Base-by-base conservation (phyloP, 2,113 vertebrate genomes). In the Cygnus buccinator region DNA sequence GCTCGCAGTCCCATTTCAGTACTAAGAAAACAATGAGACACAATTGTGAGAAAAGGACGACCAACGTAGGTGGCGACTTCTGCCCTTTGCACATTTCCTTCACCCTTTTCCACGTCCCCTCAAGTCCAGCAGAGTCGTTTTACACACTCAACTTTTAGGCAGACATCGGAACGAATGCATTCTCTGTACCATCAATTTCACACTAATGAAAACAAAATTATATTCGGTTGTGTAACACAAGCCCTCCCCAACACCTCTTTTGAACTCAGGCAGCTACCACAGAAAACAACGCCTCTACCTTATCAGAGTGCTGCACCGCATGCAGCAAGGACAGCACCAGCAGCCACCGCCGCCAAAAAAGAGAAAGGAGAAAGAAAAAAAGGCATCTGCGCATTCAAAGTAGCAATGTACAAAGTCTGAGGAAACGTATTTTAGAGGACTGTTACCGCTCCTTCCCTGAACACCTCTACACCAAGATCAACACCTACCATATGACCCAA, bases 121-220 rank as follows among this genome's bases (percentile, higher is more conserved):
- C 58, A 63, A n/a, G 13, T 46, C 78, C 65, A 74, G 37, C 41
- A 2, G 3, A 0, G 0, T 28, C 1, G 0, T 48, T 81, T 73
- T 12, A 81, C 4, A 39, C 11, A 35, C 0, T 2, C 4, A 57
- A 18, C 43, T 67, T 89, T 39, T 46, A 68, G 50, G 59, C 15
- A 74, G 10, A 14, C 31, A 71, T 2, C 26, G 10, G 35, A 87
- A 79, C 26, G 21, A 70, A 50, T 25, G 54, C 37, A 28, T 65
- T 28, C 35, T 71, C 26, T 65, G 48, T 8, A 48, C n/a, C 39
- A 63, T 7, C 16, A 33, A 87, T 70, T 87, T 84, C 44, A 89
- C 54, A 31, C 25, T 16, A 50, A 31, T 1, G 3, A 93, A 91
- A 77, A 44, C 15, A 23, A 76, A 81, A 54, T 23, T 61, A 43